Conservation (phyloP, 2,888 invertebrate genomes). For the Limnephilus auricula region DNA sequence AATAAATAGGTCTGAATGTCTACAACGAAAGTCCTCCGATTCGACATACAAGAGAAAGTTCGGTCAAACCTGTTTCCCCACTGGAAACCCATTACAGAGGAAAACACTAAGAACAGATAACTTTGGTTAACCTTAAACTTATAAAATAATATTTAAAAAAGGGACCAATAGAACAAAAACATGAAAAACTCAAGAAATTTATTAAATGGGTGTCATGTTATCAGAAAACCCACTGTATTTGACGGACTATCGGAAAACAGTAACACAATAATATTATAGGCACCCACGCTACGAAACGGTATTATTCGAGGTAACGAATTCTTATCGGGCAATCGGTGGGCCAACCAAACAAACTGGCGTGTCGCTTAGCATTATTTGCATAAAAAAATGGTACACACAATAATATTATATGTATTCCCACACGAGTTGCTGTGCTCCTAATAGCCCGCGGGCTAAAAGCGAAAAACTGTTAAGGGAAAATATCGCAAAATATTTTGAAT, state of each 20-base stretch:
- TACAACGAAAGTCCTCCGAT: background rate
- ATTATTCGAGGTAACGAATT: slow-evolving; percentile 6
- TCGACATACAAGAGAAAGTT: background rate
- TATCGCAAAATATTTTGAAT: background rate
- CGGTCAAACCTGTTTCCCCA: background rate
- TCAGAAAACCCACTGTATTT: background rate
- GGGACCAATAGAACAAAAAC: background rate
- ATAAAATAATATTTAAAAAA: background rate
- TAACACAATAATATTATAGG: background rate
- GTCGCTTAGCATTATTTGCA: slow-evolving; percentile 34
- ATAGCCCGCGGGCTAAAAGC: slow-evolving; percentile 8
- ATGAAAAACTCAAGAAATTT: background rate
- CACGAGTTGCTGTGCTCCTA: background rate
- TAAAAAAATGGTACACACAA: slow-evolving; percentile 41
- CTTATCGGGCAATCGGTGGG: slow-evolving; percentile 48
- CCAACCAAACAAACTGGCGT: slow-evolving; percentile 24
- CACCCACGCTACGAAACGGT: slow-evolving; percentile 22
- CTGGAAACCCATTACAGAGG: background rate
- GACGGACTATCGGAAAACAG: background rate
- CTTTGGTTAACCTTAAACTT: background rate
- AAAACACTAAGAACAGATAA: background rate
- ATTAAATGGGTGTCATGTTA: background rate
- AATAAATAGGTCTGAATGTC: background rate
- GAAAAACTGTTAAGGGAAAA: slow-evolving; percentile 30
- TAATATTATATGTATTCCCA: background rate